Percentiles rank a stretch among this genome's conserved stretches.
phyloP scores from a whole-genome alignment of 1,140 invertebrate genomes.

The Melitaea cinxia region DNA sequence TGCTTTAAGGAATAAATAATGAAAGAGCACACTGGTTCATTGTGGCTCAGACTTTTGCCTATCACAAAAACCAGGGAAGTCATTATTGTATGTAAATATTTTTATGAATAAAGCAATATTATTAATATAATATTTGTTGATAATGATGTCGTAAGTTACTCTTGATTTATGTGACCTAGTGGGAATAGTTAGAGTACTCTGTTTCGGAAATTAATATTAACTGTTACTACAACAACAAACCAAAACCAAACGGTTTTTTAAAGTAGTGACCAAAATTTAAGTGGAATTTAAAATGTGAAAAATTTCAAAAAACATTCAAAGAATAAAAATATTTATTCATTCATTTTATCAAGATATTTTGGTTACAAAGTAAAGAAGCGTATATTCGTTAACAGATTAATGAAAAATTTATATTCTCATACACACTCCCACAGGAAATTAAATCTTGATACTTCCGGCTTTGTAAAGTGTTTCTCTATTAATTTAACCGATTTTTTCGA shows the following conservation, averaged over 20 bases:
- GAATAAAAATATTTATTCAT: background rate
- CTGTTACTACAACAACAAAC: too few relatives aligned
- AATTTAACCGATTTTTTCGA: background rate
- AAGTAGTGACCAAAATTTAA: background rate
- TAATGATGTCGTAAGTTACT: constrained; percentile 42
- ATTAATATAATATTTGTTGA: too few relatives aligned
- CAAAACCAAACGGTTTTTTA: too few relatives aligned
- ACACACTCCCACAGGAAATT: constrained; percentile 10
- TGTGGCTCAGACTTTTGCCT: too few relatives aligned
- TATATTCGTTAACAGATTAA: constrained; percentile 5
- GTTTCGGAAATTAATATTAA: too few relatives aligned
- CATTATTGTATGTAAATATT: too few relatives aligned
- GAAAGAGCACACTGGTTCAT: too few relatives aligned
- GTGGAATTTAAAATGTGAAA: background rate
- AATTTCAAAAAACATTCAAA: background rate
- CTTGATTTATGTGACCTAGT: constrained; percentile 58
- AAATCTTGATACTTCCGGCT: constrained; percentile 6
- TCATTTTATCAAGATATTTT: background rate
- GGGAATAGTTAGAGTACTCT: constrained; percentile 38
- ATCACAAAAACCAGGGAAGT: too few relatives aligned
- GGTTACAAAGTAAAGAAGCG: background rate
- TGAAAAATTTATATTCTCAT: constrained; percentile 15
- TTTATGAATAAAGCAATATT: too few relatives aligned
- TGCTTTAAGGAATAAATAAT: too few relatives aligned
- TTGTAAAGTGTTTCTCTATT: constrained; percentile 5